phyloP scores from a whole-genome alignment of 1,140 invertebrate genomes.

The Meloidogyne hapla region DNA sequence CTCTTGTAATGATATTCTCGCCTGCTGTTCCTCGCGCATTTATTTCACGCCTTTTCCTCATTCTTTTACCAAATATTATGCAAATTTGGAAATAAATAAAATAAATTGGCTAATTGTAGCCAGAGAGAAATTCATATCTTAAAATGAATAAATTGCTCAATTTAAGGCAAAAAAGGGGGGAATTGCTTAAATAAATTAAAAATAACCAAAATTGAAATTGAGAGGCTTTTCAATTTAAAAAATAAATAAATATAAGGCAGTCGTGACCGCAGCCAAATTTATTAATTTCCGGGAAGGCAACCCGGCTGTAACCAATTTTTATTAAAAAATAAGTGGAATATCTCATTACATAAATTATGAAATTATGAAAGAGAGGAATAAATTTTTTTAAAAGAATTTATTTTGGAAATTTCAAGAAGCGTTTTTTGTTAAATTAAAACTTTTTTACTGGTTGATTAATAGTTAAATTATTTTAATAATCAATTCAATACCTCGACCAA shows the following conservation, averaged over 20 bases:
- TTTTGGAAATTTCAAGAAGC: no score
- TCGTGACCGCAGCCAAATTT: conserved; percentile 14
- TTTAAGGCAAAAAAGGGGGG: conserved; percentile 14
- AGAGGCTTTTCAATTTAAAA: conserved; percentile 1
- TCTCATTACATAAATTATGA: not conserved
- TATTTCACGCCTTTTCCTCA: conserved; percentile 21
- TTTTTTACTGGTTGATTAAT: no score
- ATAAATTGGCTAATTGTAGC: conserved; percentile 11
- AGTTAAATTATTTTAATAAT: no score
- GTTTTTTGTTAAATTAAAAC: no score
- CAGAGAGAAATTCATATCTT: conserved; percentile 1
- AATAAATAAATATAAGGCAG: conserved; percentile 8
- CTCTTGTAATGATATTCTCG: no score
- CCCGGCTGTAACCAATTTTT: not conserved
- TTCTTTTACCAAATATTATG: not conserved
- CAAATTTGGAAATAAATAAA: not conserved
- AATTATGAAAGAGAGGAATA: not conserved
- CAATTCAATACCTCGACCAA: no score
- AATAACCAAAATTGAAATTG: conserved; percentile 29
- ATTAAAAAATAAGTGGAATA: not conserved
- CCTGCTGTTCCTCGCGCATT: not conserved
- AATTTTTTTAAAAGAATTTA: not conserved
- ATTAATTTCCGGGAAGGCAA: conserved; percentile 16
- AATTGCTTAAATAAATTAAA: conserved; percentile 24
- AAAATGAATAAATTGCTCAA: conserved; percentile 25